These are phyloP conservation scores for Neuroterus valhalla DNA, from an alignment of 1,140 invertebrate genomes.

Conservation along the genomic window DNA sequence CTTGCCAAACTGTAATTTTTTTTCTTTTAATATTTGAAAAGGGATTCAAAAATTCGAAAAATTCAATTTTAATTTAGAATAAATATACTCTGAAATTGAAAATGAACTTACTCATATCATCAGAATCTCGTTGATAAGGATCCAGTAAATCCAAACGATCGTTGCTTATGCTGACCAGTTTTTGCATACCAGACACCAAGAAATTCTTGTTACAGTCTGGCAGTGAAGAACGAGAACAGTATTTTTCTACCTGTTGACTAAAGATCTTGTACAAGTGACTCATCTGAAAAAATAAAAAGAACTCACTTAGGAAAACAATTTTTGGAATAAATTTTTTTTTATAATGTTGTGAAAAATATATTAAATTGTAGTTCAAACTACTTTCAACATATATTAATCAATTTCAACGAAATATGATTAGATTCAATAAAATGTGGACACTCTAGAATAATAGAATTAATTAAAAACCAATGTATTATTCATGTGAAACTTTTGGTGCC, in stretches of 20 bases:
- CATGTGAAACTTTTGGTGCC: neutral
- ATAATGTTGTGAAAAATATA: neutral
- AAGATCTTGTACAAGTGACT: neutral
- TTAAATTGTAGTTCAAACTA: no score
- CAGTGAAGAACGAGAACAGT: neutral
- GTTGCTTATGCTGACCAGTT: slow-evolving; percentile 6
- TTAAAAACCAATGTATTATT: no score
- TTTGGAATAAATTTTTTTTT: neutral
- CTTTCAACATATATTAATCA: no score
- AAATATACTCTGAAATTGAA: neutral
- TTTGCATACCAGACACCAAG: neutral
- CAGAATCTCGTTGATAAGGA: slow-evolving; percentile 22
- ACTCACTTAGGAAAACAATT: neutral
- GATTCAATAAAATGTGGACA: no score
- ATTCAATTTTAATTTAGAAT: neutral
- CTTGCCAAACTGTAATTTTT: slow-evolving; percentile 6
- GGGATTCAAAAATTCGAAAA: neutral
- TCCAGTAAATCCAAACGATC: slow-evolving; percentile 12
- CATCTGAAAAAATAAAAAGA: slow-evolving; percentile 12
- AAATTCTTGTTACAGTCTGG: slow-evolving; percentile 22
- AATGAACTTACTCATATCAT: slow-evolving; percentile 9
- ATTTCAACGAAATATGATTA: no score
- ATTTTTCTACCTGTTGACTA: neutral
- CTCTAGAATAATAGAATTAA: no score
- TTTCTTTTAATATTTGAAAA: neutral